A percentile compares a stretch with the other conserved stretches of the same genome.
Evolutionary conservation across 2,888 invertebrate species (phyloP).

Genomic region (Ophraella communa): DNA sequence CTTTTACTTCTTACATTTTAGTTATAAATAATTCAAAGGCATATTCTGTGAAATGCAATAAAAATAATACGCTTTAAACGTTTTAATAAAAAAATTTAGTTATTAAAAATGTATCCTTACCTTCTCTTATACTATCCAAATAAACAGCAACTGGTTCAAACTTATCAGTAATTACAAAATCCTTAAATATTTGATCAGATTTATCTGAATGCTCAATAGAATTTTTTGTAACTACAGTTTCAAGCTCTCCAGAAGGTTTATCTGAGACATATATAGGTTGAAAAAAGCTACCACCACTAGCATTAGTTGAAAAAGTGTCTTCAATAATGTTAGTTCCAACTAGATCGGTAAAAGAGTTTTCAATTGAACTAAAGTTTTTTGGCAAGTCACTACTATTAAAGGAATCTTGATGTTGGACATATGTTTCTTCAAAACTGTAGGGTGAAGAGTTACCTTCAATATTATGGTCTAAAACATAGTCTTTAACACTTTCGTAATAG

Average conservation of each 20-base stretch:
- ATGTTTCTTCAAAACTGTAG: not conserved
- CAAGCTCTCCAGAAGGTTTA: not conserved
- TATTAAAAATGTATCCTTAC: not conserved
- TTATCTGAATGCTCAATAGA: not conserved
- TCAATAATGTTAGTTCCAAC: constrained; percentile 10
- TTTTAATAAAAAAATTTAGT: too few species aligned
- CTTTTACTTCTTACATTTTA: not conserved
- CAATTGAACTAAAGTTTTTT: not conserved
- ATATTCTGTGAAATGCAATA: too few species aligned
- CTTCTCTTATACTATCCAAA: not conserved
- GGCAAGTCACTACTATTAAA: not conserved
- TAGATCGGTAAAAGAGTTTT: constrained; percentile 1
- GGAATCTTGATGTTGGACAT: not conserved
- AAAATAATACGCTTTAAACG: too few species aligned
- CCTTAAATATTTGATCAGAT: not conserved
- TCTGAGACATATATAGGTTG: not conserved
- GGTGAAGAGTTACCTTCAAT: not conserved
- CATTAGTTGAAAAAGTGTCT: not conserved
- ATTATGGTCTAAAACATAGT: not conserved
- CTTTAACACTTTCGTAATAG: not conserved
- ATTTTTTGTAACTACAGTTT: not conserved
- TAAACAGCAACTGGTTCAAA: not conserved
- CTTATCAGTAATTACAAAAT: not conserved
- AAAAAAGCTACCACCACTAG: not conserved
- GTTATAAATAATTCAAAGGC: not conserved